Conservation (phyloP, 2,113 vertebrate genomes). For the Phoenicopterus ruber region DNA sequence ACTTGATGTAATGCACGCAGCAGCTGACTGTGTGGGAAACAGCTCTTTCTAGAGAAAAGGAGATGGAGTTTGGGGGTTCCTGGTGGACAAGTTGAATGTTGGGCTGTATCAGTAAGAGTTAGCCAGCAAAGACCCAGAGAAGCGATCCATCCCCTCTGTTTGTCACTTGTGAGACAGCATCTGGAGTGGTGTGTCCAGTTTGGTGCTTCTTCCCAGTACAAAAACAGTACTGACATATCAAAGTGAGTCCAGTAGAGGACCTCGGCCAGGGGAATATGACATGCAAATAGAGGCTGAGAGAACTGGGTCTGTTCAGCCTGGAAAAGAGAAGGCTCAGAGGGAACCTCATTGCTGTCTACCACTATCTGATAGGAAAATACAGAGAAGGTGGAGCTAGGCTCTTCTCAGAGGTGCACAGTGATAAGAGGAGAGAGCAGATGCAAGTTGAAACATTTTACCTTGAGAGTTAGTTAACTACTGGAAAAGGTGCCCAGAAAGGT, state of each 20-base stretch:
- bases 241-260: background rate
- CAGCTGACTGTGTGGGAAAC: background rate
- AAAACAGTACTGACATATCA: background rate
- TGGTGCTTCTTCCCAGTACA: background rate
- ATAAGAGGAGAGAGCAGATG: background rate
- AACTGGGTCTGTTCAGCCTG: background rate
- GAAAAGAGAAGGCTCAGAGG: background rate
- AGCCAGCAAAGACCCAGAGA: background rate
- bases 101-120: background rate
- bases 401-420: background rate
- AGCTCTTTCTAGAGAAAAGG: background rate
- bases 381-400: background rate
- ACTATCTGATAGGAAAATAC: background rate
- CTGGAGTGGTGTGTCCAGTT: background rate
- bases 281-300: background rate
- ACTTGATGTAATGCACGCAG: background rate
- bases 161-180: background rate
- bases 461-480: background rate
- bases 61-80: accelerated
- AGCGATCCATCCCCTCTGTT: background rate
- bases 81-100: background rate
- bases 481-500: background rate
- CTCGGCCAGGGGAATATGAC: background rate
- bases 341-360: background rate
- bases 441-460: background rate